Percentiles rank a stretch among this genome's conserved stretches.
These are phyloP conservation scores for Pseudochirops corinnae DNA, from an alignment of 2,797 vertebrate species.

Conservation along the genomic window DNA sequence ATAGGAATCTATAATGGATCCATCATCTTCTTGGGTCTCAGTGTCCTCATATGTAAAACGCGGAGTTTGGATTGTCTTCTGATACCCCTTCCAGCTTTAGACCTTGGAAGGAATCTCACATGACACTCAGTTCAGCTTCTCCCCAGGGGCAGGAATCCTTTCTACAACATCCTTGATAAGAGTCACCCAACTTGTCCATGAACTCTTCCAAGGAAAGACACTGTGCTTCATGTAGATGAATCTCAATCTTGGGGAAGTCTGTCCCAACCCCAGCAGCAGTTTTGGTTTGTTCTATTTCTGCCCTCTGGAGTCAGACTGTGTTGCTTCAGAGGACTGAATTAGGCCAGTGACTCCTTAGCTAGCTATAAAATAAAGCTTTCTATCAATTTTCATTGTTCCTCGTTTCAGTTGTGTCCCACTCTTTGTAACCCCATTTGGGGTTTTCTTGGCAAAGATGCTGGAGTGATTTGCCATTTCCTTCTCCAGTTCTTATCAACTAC, in stretches of 20 bases:
- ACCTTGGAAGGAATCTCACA: neutral
- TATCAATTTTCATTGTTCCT: neutral
- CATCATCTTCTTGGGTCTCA: neutral
- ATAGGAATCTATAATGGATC: neutral
- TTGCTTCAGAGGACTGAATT: neutral
- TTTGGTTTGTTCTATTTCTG: neutral
- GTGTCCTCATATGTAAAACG: neutral
- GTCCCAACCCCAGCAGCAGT: neutral
- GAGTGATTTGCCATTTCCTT: neutral
- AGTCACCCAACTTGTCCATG: neutral
- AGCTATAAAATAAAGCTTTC: neutral
- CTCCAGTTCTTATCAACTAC: neutral
- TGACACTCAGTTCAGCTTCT: neutral
- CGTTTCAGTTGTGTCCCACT: neutral
- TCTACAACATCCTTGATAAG: neutral
- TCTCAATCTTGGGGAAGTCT: neutral
- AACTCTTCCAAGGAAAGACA: neutral
- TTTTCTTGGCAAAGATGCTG: neutral
- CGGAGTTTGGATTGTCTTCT: neutral
- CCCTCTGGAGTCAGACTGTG: neutral
- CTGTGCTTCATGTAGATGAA: neutral
- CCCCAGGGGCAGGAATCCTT: neutral
- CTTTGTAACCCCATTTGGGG: neutral
- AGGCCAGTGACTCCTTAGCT: neutral
- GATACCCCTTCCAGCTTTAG: neutral